Conservation (phyloP, 2,113 vertebrate genomes). For the Barbus barbus region DNA sequence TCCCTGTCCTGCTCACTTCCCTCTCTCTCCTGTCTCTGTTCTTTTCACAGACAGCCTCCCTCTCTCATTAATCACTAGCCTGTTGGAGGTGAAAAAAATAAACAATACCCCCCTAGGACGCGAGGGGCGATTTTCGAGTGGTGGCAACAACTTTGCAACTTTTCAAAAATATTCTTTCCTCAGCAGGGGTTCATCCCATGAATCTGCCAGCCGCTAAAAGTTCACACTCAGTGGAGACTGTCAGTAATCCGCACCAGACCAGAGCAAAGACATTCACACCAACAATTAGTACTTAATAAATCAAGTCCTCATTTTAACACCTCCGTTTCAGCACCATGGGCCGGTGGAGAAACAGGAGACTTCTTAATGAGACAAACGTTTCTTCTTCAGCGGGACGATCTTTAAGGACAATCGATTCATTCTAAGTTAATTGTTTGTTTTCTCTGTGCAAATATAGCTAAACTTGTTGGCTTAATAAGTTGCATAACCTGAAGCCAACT, state of each 20-base stretch:
- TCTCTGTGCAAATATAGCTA: background rate
- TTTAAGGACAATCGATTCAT: background rate
- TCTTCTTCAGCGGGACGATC: background rate
- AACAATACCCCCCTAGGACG: constrained; percentile 63
- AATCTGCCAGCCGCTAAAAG: constrained; percentile 77
- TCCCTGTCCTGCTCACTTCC: constrained; percentile 33
- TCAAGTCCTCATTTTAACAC: constrained; percentile 75
- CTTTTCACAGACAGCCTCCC: constrained; percentile 11
- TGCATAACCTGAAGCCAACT: constrained; percentile 5
- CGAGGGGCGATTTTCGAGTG: constrained; percentile 71
- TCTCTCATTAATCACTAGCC: constrained; percentile 77
- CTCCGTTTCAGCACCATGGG: constrained; percentile 57
- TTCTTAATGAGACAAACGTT: constrained; percentile 10
- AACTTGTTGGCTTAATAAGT: background rate
- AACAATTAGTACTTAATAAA: constrained; percentile 82
- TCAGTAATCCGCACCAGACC: constrained; percentile 74
- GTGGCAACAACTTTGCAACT: constrained; percentile 75
- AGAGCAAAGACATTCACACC: constrained; percentile 73
- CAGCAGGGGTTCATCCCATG: constrained; percentile 63
- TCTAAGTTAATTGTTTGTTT: background rate
- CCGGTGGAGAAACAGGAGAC: constrained; percentile 23
- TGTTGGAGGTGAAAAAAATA: constrained; percentile 72
- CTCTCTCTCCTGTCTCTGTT: constrained; percentile 40
- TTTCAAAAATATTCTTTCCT: constrained; percentile 73
- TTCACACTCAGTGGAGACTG: constrained; percentile 75